These are phyloP conservation scores for Monodelphis domestica DNA, from an alignment of 2,797 vertebrate species.

Conservation along the genomic window DNA sequence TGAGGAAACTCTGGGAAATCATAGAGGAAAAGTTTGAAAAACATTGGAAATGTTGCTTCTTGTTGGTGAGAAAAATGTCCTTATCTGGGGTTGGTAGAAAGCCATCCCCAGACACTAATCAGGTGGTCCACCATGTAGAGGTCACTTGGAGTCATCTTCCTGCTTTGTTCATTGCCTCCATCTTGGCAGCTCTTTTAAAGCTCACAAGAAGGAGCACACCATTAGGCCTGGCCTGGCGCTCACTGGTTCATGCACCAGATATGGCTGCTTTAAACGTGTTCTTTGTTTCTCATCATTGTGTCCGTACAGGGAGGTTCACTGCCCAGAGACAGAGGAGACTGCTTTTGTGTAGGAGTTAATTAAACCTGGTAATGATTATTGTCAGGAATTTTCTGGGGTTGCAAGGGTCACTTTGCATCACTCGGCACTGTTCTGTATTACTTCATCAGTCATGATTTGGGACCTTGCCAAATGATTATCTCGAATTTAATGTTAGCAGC, in stretches of 20 bases:
- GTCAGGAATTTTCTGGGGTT: conserved; percentile 80
- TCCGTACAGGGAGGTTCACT: conserved; percentile 83
- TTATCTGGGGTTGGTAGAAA: conserved; percentile 58
- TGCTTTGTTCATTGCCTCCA: conserved; percentile 67
- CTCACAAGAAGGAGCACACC: conserved; percentile 72
- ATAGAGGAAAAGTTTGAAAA: conserved; percentile 43
- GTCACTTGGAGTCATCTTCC: neutral
- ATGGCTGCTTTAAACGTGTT: conserved; percentile 76
- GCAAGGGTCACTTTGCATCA: conserved; percentile 71
- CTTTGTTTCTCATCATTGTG: conserved; percentile 80
- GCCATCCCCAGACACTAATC: neutral
- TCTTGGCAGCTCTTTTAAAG: conserved; percentile 68
- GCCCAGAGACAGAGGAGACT: conserved; percentile 80
- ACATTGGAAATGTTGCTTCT: conserved; percentile 26
- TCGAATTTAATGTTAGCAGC: neutral
- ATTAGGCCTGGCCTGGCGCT: conserved; percentile 51
- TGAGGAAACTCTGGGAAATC: conserved; percentile 67
- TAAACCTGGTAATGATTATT: conserved; percentile 85
- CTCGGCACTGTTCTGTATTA: conserved; percentile 70
- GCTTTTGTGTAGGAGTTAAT: conserved; percentile 86
- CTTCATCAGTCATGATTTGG: conserved; percentile 66
- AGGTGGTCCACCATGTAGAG: neutral
- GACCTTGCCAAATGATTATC: conserved; percentile 27
- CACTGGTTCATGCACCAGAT: conserved; percentile 75
- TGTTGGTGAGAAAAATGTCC: conserved; percentile 32